phyloP scores from a whole-genome alignment of 2,113 vertebrate species.

The Erythrolamprus reginae region DNA sequence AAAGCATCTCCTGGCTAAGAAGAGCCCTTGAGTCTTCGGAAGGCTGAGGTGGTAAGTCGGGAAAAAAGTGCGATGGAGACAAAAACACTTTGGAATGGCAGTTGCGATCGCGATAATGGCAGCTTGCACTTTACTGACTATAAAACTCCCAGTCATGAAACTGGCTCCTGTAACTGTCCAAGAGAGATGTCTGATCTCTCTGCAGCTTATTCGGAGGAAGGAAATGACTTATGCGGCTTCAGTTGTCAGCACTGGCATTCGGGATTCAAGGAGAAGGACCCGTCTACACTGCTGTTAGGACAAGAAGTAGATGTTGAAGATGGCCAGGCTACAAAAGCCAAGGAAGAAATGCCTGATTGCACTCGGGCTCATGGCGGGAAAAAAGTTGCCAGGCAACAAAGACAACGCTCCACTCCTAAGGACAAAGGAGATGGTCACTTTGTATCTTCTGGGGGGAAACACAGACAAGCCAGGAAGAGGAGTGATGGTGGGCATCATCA shows the following conservation, averaged over 20 bases:
- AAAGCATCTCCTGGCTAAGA: constrained; percentile 14
- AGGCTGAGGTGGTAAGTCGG: neutral
- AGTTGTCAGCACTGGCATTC: constrained; percentile 51
- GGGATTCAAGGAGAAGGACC: constrained; percentile 19
- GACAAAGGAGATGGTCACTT: constrained; percentile 47
- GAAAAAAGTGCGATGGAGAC: constrained; percentile 16
- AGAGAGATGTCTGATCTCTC: constrained; percentile 23
- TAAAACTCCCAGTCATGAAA: constrained; percentile 2
- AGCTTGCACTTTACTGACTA: constrained; percentile 12
- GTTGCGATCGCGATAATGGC: constrained; percentile 2
- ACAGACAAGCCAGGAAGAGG: constrained; percentile 73
- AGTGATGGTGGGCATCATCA: constrained; percentile 73
- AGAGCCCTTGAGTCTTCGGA: neutral
- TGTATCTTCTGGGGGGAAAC: constrained; percentile 64
- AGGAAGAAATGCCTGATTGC: constrained; percentile 37
- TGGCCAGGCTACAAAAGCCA: neutral
- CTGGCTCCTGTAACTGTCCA: constrained; percentile 44
- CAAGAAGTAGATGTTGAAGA: constrained; percentile 44
- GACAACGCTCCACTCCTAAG: constrained; percentile 48
- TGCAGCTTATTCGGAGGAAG: constrained; percentile 25
- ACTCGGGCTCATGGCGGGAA: constrained; percentile 36
- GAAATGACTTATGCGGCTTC: constrained; percentile 40
- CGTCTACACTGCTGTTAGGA: constrained; percentile 23
- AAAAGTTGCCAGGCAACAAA: constrained; percentile 45
- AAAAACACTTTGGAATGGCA: constrained; percentile 46